phyloP scores from a whole-genome alignment of 2,113 vertebrate species.

The Pterocles burchelli region DNA sequence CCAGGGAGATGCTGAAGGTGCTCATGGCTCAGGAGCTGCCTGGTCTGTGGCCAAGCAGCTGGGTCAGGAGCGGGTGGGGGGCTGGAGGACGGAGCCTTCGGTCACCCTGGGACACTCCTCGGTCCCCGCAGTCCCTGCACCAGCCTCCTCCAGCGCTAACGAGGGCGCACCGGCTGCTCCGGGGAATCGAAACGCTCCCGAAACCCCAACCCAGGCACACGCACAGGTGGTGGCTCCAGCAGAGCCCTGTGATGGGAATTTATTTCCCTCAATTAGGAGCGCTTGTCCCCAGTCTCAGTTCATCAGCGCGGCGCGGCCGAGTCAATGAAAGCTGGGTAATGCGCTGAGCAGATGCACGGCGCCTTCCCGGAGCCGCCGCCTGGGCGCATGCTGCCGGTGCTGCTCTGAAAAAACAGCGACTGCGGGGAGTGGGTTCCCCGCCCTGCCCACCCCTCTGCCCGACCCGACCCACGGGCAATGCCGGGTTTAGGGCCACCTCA shows the following conservation, averaged over 20 bases:
- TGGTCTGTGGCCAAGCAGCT: background rate
- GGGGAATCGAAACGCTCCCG: background rate
- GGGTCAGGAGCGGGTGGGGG: fast-evolving
- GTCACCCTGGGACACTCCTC: fast-evolving
- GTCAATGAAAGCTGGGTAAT: constrained; percentile 90
- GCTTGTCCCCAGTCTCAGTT: constrained; percentile 90
- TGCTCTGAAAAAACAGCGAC: background rate
- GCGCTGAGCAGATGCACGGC: constrained; percentile 86
- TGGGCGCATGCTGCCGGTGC: background rate
- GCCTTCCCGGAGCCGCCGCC: constrained; percentile 68
- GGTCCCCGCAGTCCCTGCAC: background rate
- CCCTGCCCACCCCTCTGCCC: background rate
- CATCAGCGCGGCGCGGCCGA: constrained; percentile 85
- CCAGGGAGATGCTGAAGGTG: fast-evolving
- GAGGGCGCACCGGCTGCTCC: background rate
- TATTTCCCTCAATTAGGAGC: constrained; percentile 89
- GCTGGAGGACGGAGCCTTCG: background rate
- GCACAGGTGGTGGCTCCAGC: constrained; percentile 1
- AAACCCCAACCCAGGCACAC: background rate
- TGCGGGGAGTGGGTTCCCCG: background rate
- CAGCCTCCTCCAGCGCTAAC: background rate
- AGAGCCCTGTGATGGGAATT: constrained; percentile 89
- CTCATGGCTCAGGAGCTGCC: background rate
- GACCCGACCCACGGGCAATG: fast-evolving
- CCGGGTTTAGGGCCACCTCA: fast-evolving